Evolutionary conservation across 2,888 invertebrate genomes (phyloP).

Genomic region (Diarsia mendica): DNA sequence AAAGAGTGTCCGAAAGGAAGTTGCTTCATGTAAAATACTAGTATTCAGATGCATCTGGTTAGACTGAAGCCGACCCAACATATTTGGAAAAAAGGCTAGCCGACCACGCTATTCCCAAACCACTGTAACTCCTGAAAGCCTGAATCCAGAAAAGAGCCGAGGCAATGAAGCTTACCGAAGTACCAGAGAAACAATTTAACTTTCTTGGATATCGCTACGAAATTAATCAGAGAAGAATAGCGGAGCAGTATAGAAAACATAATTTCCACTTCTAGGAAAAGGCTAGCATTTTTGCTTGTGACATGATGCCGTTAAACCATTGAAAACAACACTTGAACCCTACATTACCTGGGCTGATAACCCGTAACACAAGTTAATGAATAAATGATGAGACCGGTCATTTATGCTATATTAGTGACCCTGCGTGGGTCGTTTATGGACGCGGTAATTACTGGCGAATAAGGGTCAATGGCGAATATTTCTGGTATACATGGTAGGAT

Average conservation of each 20-base stretch:
- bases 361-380: slow-evolving; percentile 30
- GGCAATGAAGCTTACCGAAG: too few relatives aligned
- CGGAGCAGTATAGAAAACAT: too few relatives aligned
- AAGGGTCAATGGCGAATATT: slow-evolving; percentile 33
- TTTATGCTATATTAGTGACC: slow-evolving; percentile 37
- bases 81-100: too few relatives aligned
- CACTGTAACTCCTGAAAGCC: too few relatives aligned
- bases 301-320: neutral
- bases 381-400: slow-evolving; percentile 37
- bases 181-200: too few relatives aligned
- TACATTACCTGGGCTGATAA: slow-evolving; percentile 1
- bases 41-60: neutral
- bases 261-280: neutral
- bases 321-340: neutral
- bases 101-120: too few relatives aligned
- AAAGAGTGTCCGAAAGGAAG: neutral
- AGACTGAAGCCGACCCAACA: neutral
- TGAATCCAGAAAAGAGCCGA: too few relatives aligned
- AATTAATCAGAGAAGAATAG: too few relatives aligned
- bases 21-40: neutral
- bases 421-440: slow-evolving; percentile 5
- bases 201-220: too few relatives aligned
- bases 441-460: slow-evolving; percentile 20
- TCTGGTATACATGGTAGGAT: slow-evolving; percentile 6
- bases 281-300: neutral